Evolutionary conservation across 2,888 invertebrate species (phyloP), one percentile per base, ranked within the genome.

Genomic region (Lasioglossum pauxillum): DNA sequence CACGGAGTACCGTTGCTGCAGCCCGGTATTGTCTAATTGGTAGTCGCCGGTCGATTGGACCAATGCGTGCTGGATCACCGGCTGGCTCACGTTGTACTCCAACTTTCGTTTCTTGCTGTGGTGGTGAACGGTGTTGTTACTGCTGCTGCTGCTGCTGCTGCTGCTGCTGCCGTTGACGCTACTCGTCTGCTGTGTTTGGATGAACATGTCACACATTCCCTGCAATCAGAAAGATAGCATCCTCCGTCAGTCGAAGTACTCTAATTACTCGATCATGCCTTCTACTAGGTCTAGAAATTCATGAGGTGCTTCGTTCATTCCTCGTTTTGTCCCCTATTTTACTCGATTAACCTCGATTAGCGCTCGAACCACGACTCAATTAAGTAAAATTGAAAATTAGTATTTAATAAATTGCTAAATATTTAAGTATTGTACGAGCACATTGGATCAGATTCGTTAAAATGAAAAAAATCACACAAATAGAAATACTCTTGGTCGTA

Each of bases 191-290:
- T 96, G 96, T 96, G 96, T 96, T 96, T 96, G 96, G 96, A 97
- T 97, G 97, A 97, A 97, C 97, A 97, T 98, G 97, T 97, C 97
- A 97, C 97, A 97, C 97, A 97, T 97, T 97, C 97, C 97, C 97
- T 98, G 96, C 41, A 96, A 96, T 53, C 46, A 78, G 8, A 85
- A 78, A 77, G 0, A 64, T 7, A 67, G 8, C 19, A 19, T 16
- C 1, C 7, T 14, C 27, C 4, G 60, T 64, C 16, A 64, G 16
- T 64, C 27, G 16, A 16, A 31, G 60, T 64, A 64, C 16, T 16
- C 53, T 23, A 23, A 23, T 23, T 16, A 5, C 16, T 31, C 27
- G 5, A 16, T 27, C 5, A 7, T 31, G 27, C 16, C 31, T 67
- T 67, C 1, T 35, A 38, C 67, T 38, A 23, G 67, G 31, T 67